These are phyloP conservation scores for Deladenus siricidicola DNA, from an alignment of 2,888 invertebrate genomes.

Conservation along the genomic window DNA sequence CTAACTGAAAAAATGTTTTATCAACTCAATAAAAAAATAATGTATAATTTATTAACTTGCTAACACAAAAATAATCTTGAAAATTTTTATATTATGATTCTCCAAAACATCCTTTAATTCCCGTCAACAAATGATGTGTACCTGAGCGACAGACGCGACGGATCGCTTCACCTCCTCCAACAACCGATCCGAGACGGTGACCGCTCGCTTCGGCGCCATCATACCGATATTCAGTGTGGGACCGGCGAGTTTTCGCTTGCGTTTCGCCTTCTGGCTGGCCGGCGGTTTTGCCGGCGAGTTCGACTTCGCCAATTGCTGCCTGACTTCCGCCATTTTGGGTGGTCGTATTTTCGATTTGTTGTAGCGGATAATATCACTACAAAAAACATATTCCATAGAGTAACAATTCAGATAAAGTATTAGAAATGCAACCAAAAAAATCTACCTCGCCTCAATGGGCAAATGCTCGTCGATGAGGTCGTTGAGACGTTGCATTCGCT, in stretches of 20 bases:
- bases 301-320: background rate
- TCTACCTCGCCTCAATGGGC: background rate
- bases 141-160: background rate
- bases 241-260: background rate
- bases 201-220: slow-evolving; percentile 8
- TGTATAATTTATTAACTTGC: background rate
- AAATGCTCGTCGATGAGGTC: slow-evolving; percentile 9
- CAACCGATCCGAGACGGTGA: background rate
- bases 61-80: no score
- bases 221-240: background rate
- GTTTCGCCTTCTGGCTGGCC: no score
- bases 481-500: background rate
- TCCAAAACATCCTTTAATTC: no score
- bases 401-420: background rate
- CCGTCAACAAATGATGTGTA: no score
- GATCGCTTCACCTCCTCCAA: background rate
- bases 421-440: background rate
- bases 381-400: slow-evolving; percentile 1
- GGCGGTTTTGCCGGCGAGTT: background rate
- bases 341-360: slow-evolving; percentile 11
- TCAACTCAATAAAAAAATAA: background rate
- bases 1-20: background rate
- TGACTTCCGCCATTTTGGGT: slow-evolving; percentile 1
- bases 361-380: slow-evolving; percentile 13
- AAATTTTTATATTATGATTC: no score